phyloP scores from a whole-genome alignment of 2,797 vertebrate species.

The Xiphophorus birchmanni region DNA sequence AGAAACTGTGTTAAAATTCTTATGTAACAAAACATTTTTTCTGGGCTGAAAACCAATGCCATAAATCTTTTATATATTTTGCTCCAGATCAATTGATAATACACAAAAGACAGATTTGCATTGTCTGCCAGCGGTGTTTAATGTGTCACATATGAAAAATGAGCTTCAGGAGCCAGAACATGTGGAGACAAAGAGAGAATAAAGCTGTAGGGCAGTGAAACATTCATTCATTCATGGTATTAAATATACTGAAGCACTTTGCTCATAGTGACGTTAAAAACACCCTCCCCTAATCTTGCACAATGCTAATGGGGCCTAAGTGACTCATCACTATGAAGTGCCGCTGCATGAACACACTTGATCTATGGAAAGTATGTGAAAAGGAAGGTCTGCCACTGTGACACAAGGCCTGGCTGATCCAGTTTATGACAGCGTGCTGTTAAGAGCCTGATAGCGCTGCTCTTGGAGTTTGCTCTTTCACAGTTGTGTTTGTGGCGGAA shows the following conservation, averaged over 20 bases:
- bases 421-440: slow-evolving; percentile 9
- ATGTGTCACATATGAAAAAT: neutral
- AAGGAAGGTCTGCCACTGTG: slow-evolving; percentile 1
- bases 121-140: neutral
- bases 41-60: neutral
- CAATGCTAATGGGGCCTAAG: neutral
- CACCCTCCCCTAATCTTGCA: slow-evolving; percentile 14
- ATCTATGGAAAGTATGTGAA: slow-evolving; percentile 31
- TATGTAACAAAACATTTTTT: neutral
- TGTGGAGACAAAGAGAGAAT: slow-evolving; percentile 18
- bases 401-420: slow-evolving; percentile 14
- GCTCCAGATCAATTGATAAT: neutral
- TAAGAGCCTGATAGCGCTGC: neutral
- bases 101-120: neutral
- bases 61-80: neutral
- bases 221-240: slow-evolving; percentile 4
- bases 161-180: slow-evolving; percentile 8
- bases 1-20: neutral
- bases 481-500: neutral
- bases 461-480: slow-evolving; percentile 10
- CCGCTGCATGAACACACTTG: slow-evolving; percentile 28
- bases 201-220: neutral
- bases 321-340: slow-evolving; percentile 52
- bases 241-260: neutral
- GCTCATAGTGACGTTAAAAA: slow-evolving; percentile 23